These are phyloP conservation scores for Plestiodon gilberti DNA, from an alignment of 2,113 vertebrate genomes.

Conservation along the genomic window DNA sequence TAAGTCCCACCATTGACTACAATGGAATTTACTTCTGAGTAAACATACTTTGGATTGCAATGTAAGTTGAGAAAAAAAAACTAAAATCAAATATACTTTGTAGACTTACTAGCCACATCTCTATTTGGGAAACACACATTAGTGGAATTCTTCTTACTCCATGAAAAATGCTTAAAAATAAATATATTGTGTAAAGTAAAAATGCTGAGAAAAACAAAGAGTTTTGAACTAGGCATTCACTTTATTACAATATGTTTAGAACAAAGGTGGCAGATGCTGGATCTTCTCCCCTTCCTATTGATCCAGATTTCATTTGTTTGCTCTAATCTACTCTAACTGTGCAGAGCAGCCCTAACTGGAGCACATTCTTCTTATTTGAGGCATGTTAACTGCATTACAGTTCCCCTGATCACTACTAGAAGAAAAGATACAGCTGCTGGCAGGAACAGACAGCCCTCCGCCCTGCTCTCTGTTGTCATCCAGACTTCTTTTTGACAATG, in stretches of 20 bases:
- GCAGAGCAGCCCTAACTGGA: slow-evolving; percentile 44
- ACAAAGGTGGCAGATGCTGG: slow-evolving; percentile 61
- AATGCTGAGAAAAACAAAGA: slow-evolving; percentile 23
- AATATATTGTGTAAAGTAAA: neutral
- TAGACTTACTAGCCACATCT: too few relatives aligned
- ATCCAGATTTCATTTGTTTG: slow-evolving; percentile 47
- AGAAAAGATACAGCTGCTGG: slow-evolving; percentile 63
- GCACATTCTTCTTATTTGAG: slow-evolving; percentile 43
- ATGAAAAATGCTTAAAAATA: neutral
- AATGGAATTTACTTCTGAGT: too few relatives aligned
- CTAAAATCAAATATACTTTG: too few relatives aligned
- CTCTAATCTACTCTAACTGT: slow-evolving; percentile 47
- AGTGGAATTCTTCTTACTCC: neutral
- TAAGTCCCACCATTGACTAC: too few relatives aligned
- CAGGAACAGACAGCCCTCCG: slow-evolving; percentile 18
- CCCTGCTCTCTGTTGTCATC: slow-evolving; percentile 36
- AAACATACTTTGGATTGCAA: too few relatives aligned
- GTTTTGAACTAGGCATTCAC: slow-evolving; percentile 19
- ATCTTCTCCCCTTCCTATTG: slow-evolving; percentile 57
- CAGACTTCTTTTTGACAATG: slow-evolving; percentile 37
- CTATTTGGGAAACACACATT: too few relatives aligned
- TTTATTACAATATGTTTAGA: slow-evolving; percentile 37
- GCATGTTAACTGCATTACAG: slow-evolving; percentile 54
- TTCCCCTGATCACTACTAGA: slow-evolving; percentile 62
- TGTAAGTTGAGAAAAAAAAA: too few relatives aligned